Evolutionary conservation across 2,113 vertebrate genomes (phyloP), one percentile per base, ranked within the genome.

Genomic region (Crotalus horridus): DNA sequence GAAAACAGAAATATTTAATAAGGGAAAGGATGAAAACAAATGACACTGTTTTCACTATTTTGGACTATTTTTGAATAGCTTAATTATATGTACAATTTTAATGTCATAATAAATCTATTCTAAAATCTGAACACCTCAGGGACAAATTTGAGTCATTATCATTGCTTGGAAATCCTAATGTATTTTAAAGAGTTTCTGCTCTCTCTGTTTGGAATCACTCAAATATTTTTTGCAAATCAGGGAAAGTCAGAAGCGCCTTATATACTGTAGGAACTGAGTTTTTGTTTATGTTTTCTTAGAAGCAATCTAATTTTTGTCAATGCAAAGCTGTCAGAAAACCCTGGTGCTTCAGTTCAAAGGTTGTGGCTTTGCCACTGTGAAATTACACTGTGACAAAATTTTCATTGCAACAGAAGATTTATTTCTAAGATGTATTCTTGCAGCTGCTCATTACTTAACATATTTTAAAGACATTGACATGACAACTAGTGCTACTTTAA

Each of bases 131-230:
- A 92, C 87, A 95, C 43, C 90, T 92, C 48, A 0, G 6, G 51
- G 94, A 95, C 96, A 91, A 8, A 43, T 89, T 39, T 3, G 8
- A 93, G 95, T 87, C 88, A 95, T 94, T 94, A 87, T 24, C 93
- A 94, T 93, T 17, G 29, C 89, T 58, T 53, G 85, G 53, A 91
- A 64, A 94, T 81, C 85, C 3, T 94, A 94, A 26, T 89, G 39
- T 21, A 87, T 86, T 94, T 56, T 26, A 26, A 54, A 8, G 91
- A 10, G 5, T n/a, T 69, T 17, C 85, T 91, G 5, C 0, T 33
- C 3, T 86, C 39, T 33, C 48, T 6, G 0, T 8, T 0, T 59
- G 26, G 87, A 91, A 87, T 74, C 81, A 74, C 39, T 89, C 87
- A 91, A 94, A 92, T 93, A 90, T 29, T 21, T 89, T 89, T 87